Evolutionary conservation across 2,797 vertebrate species (phyloP), one percentile per base, ranked within the genome.

Genomic region (Acrossocheilus wenchowensis): DNA sequence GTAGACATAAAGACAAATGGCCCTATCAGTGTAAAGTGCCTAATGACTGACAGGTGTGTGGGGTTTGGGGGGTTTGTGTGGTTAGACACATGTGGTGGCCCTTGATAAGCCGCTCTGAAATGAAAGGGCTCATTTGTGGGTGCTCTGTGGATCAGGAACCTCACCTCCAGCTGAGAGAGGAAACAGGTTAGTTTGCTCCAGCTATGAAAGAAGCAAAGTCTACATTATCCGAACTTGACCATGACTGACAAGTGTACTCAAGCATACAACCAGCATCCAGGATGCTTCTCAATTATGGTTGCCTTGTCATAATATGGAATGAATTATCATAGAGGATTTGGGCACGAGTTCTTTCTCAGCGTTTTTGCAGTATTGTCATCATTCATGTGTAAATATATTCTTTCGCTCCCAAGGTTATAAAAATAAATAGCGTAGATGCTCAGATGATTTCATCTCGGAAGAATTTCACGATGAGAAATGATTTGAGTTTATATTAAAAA

Each of bases 91-190:
- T 85, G 87, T 82, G 79, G 62, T 82, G 78, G 41, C 50, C 26
- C 52, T 64, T 62, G 79, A 82, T 78, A 82, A 77, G 43, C 54
- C 23, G 68, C 66, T 87, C 60, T 75, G 52, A 88, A 85, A 68
- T 66, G 52, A 74, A 86, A 60, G 71, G 75, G 30, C 83, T 79
- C 30, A 69, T 86, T 89, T 89, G 86, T 82, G 82, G 82, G 17
- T 68, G 69, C 45, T 39, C 43, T 60, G 71, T 45, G 73, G 66
- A 60, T 88, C 43, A 45, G 43, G 83, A 81, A 80, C 69, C 14
- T 86, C n/a, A 71, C 71, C 84, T 86, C 83, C 73, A 83, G 86
- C 79, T 86, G 86, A 89, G 74, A 82, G 72, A 82, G 80, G 75
- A 83, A 84, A 72, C 81, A 77, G 81, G n/a, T 52, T 57, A 30